Conservation (phyloP, 2,888 invertebrate species). For the Pyrrhosoma nymphula region DNA sequence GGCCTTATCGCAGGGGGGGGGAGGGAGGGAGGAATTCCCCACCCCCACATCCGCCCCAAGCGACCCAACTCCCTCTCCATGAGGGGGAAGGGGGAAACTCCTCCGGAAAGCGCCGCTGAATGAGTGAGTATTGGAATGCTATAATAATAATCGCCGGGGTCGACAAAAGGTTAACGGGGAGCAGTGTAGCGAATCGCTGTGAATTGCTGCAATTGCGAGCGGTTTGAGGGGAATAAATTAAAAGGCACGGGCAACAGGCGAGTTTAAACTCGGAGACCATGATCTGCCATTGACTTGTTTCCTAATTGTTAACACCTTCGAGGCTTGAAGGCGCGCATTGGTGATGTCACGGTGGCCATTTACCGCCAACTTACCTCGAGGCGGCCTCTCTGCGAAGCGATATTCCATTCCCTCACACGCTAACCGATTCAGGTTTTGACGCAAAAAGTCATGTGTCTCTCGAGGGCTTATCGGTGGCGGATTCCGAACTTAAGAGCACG, state of each 20-base stretch:
- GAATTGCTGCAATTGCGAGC: conserved; percentile 27
- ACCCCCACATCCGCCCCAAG: neutral
- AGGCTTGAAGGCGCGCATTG: neutral
- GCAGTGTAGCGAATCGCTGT: neutral
- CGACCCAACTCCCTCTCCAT: neutral
- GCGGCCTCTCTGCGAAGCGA: neutral
- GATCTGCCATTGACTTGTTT: conserved; percentile 19
- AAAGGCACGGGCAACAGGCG: neutral
- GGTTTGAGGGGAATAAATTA: neutral
- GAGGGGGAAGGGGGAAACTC: neutral
- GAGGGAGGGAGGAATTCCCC: neutral
- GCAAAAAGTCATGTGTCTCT: neutral
- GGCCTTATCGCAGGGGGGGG: neutral
- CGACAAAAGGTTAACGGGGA: conserved; percentile 20
- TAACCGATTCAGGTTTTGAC: neutral
- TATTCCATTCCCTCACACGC: neutral
- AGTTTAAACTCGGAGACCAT: neutral
- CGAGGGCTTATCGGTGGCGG: neutral
- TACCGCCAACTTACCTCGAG: neutral
- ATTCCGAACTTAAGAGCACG: neutral
- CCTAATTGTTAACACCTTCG: conserved; percentile 20
- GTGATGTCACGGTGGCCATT: conserved; percentile 48
- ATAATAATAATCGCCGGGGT: conserved; percentile 20
- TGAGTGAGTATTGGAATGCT: conserved; percentile 21
- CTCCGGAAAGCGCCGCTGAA: neutral